A percentile compares a stretch with the other conserved stretches of the same genome.
Evolutionary conservation across 1,140 invertebrate species (phyloP).

Genomic region (Andricus grossulariae): DNA sequence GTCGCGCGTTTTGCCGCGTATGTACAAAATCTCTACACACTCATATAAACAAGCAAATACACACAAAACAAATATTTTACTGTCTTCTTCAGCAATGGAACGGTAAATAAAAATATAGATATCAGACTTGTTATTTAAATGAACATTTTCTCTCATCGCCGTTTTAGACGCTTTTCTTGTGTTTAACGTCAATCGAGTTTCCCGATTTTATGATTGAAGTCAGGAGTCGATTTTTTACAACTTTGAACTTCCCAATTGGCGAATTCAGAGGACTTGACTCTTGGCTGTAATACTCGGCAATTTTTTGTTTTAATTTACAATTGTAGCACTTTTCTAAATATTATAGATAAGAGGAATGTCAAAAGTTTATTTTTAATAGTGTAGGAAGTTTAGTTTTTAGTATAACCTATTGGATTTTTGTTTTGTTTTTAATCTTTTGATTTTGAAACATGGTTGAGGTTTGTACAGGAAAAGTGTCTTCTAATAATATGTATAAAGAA

Average conservation of each 20-base stretch:
- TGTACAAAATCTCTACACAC: slow-evolving; percentile 29
- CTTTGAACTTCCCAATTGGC: background rate
- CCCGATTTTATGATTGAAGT: background rate
- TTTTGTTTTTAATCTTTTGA: background rate
- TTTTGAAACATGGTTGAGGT: background rate
- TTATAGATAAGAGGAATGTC: too few species aligned
- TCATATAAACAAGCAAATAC: slow-evolving; percentile 24
- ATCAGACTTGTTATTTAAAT: slow-evolving; percentile 9
- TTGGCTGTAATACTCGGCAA: background rate
- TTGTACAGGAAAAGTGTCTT: slow-evolving; percentile 32
- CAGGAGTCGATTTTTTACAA: background rate
- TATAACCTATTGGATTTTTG: too few species aligned
- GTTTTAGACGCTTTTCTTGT: slow-evolving; percentile 23
- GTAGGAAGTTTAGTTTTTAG: too few species aligned
- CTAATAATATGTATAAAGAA: slow-evolving; percentile 47
- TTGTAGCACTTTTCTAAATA: too few species aligned
- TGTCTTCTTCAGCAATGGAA: slow-evolving; percentile 11
- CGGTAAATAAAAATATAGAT: slow-evolving; percentile 16
- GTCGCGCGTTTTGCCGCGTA: slow-evolving; percentile 23
- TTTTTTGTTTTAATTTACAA: background rate
- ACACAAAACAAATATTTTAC: slow-evolving; percentile 34
- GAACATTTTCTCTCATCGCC: slow-evolving; percentile 10
- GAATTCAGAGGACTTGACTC: background rate
- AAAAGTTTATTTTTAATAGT: too few species aligned
- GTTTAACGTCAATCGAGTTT: slow-evolving; percentile 9